A percentile compares a stretch with the other conserved stretches of the same genome.
phyloP scores from a whole-genome alignment of 2,797 vertebrate species.

The Enteromius paludinosus region DNA sequence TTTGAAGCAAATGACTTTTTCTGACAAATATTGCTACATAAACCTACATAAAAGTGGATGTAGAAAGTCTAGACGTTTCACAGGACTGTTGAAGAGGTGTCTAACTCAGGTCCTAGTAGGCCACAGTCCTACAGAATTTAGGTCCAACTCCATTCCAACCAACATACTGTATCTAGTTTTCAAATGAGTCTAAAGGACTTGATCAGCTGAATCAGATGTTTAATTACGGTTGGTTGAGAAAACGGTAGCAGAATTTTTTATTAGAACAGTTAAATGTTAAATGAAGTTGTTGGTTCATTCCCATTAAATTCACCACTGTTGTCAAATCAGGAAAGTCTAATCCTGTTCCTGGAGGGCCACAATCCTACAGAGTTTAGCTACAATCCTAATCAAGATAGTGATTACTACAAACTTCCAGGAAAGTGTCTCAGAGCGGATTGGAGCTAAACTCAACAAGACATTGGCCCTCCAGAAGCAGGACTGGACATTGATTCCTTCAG shows the following conservation, averaged over 20 bases:
- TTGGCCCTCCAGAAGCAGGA: neutral
- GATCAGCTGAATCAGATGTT: neutral
- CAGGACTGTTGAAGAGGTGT: neutral
- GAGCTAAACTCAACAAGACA: neutral
- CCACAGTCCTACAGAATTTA: neutral
- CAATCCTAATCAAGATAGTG: neutral
- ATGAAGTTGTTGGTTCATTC: neutral
- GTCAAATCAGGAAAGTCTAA: neutral
- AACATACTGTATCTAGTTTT: neutral
- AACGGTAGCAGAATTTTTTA: neutral
- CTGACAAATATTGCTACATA: neutral
- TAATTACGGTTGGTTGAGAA: neutral
- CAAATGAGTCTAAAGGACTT: neutral
- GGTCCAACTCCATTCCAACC: neutral
- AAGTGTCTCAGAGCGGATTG: neutral
- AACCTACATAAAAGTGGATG: no score
- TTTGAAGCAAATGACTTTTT: neutral
- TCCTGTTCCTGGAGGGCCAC: neutral
- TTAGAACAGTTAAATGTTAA: neutral
- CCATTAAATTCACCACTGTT: neutral
- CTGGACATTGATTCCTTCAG: neutral
- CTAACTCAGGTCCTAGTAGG: neutral
- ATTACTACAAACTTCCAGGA: neutral
- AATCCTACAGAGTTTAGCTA: neutral
- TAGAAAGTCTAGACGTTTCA: no score